These are phyloP conservation scores for Paedocypris sp. DNA, from an alignment of 2,113 vertebrate species.

Conservation along the genomic window DNA sequence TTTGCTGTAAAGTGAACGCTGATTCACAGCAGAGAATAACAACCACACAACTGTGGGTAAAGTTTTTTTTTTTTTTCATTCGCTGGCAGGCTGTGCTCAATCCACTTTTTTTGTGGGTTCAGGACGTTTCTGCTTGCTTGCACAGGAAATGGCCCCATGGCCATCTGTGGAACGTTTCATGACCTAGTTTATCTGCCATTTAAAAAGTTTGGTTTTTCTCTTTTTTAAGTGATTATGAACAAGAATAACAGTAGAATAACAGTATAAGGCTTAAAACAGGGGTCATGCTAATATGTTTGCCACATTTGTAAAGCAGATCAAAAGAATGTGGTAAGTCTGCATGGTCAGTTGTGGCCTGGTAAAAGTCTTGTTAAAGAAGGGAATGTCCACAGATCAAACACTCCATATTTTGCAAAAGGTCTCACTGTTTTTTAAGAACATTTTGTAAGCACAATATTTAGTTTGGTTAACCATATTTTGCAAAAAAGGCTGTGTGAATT, in stretches of 20 bases:
- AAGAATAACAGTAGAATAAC: background rate
- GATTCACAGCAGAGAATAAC: background rate
- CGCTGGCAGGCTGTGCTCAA: background rate
- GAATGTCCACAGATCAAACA: slow-evolving; percentile 16
- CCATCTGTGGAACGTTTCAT: background rate
- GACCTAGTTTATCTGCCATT: slow-evolving; percentile 4
- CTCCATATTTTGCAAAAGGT: background rate
- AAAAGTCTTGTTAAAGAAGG: background rate
- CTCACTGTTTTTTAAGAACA: no score
- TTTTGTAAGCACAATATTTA: background rate
- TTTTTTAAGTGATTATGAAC: slow-evolving; percentile 2
- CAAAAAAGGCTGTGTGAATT: background rate
- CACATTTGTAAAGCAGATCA: background rate
- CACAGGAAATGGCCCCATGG: background rate
- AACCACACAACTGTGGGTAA: background rate
- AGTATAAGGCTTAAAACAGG: background rate
- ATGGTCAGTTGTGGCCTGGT: background rate
- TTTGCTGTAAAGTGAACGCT: background rate
- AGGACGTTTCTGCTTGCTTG: background rate
- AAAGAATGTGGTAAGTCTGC: background rate
- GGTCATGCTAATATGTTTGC: background rate
- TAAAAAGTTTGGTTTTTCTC: background rate
- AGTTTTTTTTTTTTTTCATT: background rate
- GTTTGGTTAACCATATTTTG: background rate
- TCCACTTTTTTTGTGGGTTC: slow-evolving; percentile 7